Conservation (phyloP, 2,797 vertebrate genomes). For the Macropus fuliginosus region DNA sequence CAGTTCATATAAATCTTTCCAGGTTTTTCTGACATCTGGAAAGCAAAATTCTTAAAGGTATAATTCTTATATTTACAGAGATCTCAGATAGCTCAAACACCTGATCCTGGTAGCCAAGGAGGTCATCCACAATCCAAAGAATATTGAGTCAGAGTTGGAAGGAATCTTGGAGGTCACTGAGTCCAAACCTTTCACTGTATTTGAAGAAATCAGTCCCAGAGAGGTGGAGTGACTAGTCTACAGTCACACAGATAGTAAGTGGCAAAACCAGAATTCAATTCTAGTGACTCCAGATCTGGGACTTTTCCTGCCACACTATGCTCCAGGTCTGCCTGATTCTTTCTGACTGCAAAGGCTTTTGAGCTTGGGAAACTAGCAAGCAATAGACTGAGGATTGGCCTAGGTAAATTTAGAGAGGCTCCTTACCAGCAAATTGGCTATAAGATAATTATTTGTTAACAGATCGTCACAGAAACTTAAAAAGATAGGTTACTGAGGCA, state of each 20-base stretch:
- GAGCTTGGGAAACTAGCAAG: background rate
- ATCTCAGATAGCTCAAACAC: background rate
- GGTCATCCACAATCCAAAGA: background rate
- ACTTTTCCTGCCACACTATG: background rate
- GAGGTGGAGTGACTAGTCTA: background rate
- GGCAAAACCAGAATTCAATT: background rate
- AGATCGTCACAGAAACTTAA: background rate
- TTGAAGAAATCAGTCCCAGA: background rate
- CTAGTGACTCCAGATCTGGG: background rate
- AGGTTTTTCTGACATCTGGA: no score
- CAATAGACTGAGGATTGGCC: background rate
- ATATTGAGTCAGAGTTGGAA: background rate
- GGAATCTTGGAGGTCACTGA: background rate
- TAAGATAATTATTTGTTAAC: conserved; percentile 23
- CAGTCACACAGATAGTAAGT: background rate
- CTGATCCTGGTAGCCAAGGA: background rate
- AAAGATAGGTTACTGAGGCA: background rate
- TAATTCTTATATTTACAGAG: background rate
- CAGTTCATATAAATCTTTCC: no score
- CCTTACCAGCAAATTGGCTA: background rate
- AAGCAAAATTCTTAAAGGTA: background rate
- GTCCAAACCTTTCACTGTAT: background rate
- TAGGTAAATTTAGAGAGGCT: background rate
- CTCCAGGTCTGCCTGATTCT: background rate
- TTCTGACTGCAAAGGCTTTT: background rate